Evolutionary conservation across 2,888 invertebrate species (phyloP), one percentile per base, ranked within the genome.

Genomic region (Hoplodrina ambigua): DNA sequence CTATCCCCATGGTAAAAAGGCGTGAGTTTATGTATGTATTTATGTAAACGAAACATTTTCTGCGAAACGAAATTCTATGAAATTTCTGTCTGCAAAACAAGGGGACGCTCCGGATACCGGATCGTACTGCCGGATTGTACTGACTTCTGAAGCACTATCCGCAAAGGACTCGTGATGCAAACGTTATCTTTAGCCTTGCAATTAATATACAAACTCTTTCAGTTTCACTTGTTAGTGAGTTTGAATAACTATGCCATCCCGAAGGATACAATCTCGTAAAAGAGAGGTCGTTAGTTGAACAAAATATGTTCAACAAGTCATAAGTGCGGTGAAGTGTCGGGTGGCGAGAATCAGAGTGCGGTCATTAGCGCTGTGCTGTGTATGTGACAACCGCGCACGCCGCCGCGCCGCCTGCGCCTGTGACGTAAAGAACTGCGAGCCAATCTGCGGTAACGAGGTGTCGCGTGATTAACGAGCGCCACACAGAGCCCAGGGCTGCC

Each of bases 401-500:
- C 15, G 6, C 10, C 8, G 44, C 8, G 30, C 19, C 17, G 52
- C 44, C 20, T n/a, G 55, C 15, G 30, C 55, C 59, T 30, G 59
- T 58, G 66, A 37, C 69, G 62, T 66, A 56, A 72, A 68, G 64
- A 75, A 74, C 71, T 61, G 75, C 60, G 64, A 80, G 80, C 82
- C 81, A 81, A 84, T 85, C 85, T 84, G 69, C 63, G 72, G 70
- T 81, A 82, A 86, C 86, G 81, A 85, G 70, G 74, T 80, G 81
- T 77, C 78, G 71, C 78, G 61, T 83, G 78, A 82, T 80, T 80
- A 83, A 77, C 77, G 66, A 74, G 64, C 54, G 30, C 10, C 37
- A 46, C 54, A 33, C 25, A 41, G 25, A 11, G 55, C 46, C 25
- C 54, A 79, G 71, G 74, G 67, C 53, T 71, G 63, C n/a, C 66